phyloP scores from a whole-genome alignment of 2,888 invertebrate genomes.

The Conus canariensis region DNA sequence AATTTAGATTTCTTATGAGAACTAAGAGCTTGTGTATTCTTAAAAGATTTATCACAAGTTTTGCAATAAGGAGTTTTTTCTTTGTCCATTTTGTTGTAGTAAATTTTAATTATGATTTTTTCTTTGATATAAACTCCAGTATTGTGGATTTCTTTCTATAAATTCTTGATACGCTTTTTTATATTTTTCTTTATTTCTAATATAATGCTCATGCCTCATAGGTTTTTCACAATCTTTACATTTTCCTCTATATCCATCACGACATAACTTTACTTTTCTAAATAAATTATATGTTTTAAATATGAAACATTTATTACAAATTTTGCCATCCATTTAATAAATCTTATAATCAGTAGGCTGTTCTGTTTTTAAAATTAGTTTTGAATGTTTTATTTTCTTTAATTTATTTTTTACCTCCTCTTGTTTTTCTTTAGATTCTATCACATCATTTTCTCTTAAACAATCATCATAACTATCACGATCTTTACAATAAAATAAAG shows the following conservation, averaged over 20 bases:
- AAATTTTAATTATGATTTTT: no score
- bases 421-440: slow-evolving; percentile 5
- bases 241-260: not conserved
- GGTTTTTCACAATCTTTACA: not conserved
- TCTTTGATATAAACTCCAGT: not conserved
- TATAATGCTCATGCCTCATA: not conserved
- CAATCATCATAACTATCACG: slow-evolving; percentile 12
- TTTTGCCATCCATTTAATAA: no score
- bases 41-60: no score
- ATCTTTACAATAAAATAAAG: slow-evolving; percentile 13
- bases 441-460: not conserved
- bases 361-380: slow-evolving; percentile 18
- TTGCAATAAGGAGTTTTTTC: no score
- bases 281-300: not conserved
- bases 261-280: no score
- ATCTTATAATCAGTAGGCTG: not conserved
- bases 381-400: slow-evolving; percentile 10
- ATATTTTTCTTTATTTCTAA: not conserved
- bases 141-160: no score
- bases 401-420: slow-evolving; percentile 13
- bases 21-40: no score
- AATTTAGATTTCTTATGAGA: no score
- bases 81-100: no score
- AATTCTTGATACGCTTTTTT: no score
- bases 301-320: no score